Conservation (phyloP, 2,888 invertebrate genomes). For the Allacma fusca region DNA sequence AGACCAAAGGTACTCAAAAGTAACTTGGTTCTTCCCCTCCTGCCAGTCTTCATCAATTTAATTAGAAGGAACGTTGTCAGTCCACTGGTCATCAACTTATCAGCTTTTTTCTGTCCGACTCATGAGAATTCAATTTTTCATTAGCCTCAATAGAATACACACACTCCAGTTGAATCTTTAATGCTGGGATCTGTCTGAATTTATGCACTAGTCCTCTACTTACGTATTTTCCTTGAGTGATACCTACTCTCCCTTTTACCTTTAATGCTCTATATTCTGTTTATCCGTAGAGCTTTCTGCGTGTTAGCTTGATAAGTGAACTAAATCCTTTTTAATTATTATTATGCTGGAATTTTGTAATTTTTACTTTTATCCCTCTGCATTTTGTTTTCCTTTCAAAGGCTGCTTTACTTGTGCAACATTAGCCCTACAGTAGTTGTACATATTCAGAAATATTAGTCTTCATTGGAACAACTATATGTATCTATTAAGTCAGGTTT, state of each 20-base stretch:
- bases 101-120: not conserved
- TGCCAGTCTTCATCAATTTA: conserved; percentile 39
- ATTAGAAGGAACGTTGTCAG: conserved; percentile 39
- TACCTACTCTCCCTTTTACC: not conserved
- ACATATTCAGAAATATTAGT: too few species aligned
- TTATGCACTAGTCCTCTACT: too few species aligned
- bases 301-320: not conserved
- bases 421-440: too few species aligned
- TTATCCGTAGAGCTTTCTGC: not conserved
- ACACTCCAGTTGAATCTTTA: not conserved
- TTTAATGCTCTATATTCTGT: not conserved
- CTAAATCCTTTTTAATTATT: not conserved
- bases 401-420: not conserved
- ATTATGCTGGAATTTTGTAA: too few species aligned
- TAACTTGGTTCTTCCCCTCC: not conserved
- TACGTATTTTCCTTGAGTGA: too few species aligned
- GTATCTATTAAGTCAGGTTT: too few species aligned
- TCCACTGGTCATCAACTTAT: conserved; percentile 37
- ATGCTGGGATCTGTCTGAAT: not conserved
- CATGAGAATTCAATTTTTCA: conserved; percentile 40
- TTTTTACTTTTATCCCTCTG: not conserved
- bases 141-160: conserved; percentile 13
- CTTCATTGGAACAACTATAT: too few species aligned
- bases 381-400: not conserved
- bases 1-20: conserved; percentile 3